phyloP scores from a whole-genome alignment of 2,797 vertebrate genomes.

The Momotus momota region DNA sequence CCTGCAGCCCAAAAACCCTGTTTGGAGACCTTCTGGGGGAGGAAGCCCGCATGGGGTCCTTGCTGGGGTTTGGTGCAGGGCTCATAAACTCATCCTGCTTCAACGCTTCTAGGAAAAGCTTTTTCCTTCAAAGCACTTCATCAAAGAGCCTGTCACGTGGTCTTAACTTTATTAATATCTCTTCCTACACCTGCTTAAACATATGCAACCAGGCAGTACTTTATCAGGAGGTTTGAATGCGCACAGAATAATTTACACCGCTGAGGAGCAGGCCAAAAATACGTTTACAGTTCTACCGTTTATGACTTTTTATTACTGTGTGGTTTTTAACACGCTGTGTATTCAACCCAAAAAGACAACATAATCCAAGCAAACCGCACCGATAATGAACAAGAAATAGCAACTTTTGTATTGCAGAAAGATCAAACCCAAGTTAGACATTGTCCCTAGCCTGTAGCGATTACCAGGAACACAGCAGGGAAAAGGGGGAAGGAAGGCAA shows the following conservation, averaged over 20 bases:
- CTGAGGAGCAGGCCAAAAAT: background rate
- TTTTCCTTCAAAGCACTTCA: background rate
- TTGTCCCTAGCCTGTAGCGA: background rate
- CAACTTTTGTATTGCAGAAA: background rate
- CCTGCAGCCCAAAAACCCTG: rapidly evolving
- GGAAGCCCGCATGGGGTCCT: background rate
- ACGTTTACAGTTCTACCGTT: background rate
- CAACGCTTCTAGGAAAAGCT: background rate
- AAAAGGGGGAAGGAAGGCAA: background rate
- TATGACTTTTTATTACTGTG: background rate
- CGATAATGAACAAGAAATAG: background rate
- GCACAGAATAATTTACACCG: background rate
- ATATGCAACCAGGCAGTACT: background rate
- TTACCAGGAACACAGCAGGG: background rate
- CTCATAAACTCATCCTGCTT: background rate
- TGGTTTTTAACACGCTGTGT: background rate
- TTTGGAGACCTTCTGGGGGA: background rate
- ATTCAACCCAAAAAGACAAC: background rate
- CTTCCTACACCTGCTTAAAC: background rate
- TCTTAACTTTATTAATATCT: background rate
- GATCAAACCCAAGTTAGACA: background rate
- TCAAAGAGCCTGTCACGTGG: background rate
- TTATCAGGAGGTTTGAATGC: background rate
- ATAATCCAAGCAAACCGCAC: background rate
- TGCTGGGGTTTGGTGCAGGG: background rate